A percentile compares a stretch with the other conserved stretches of the same genome.
These are phyloP conservation scores for Colostygia pectinataria DNA, from an alignment of 2,888 invertebrate genomes.

Conservation along the genomic window DNA sequence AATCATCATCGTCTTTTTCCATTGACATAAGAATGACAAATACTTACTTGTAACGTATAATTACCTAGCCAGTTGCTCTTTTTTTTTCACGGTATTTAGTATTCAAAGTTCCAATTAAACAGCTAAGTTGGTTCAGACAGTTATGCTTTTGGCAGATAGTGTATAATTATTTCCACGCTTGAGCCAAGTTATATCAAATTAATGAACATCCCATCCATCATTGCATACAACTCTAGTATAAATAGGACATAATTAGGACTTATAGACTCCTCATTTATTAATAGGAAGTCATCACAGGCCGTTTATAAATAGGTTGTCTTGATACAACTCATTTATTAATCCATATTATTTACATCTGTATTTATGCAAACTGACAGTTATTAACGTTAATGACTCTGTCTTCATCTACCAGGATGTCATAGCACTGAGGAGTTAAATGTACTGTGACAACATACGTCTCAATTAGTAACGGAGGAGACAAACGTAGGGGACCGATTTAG, in stretches of 20 bases:
- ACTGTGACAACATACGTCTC: constrained; percentile 64
- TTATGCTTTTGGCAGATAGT: too few species aligned
- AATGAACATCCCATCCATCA: constrained; percentile 17
- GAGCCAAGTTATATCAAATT: constrained; percentile 15
- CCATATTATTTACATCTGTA: constrained; percentile 16
- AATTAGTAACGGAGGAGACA: constrained; percentile 67
- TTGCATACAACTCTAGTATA: constrained; percentile 2
- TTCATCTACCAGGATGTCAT: constrained; percentile 38
- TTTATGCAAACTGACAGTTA: constrained; percentile 31
- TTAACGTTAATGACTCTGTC: constrained; percentile 37
- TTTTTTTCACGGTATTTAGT: too few species aligned
- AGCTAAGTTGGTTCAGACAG: too few species aligned
- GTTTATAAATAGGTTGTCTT: constrained; percentile 12
- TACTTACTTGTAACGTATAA: too few species aligned
- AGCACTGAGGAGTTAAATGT: constrained; percentile 53
- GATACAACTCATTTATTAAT: constrained; percentile 18
- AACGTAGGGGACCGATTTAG: constrained; percentile 54
- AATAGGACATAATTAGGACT: constrained; percentile 12
- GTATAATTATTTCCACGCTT: constrained; percentile 27
- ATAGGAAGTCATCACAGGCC: background rate
- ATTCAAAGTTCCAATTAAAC: too few species aligned
- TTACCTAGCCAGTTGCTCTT: too few species aligned
- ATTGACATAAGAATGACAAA: too few species aligned
- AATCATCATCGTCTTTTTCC: too few species aligned
- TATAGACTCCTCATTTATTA: constrained; percentile 8